phyloP scores from a whole-genome alignment of 1,140 invertebrate genomes.

The Pseudomyrmex sp. region DNA sequence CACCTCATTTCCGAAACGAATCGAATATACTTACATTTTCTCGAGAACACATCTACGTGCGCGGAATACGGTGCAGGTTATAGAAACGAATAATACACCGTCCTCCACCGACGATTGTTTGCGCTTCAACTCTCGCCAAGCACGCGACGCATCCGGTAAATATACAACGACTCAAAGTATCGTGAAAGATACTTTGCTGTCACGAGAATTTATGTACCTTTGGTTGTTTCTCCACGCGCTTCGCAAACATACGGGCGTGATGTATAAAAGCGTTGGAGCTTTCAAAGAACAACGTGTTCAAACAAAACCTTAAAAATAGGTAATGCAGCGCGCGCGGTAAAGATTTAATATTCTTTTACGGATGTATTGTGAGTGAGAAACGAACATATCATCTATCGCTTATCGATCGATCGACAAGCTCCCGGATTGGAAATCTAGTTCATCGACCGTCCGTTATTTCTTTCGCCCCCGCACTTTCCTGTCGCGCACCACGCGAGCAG shows the following conservation, averaged over 20 bases:
- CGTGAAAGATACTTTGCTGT: background rate
- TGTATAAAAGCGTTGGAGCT: background rate
- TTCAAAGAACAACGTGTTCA: no score
- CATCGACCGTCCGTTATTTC: background rate
- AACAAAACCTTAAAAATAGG: no score
- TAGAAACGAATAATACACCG: background rate
- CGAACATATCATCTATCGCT: background rate
- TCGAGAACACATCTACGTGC: slow-evolving; percentile 14
- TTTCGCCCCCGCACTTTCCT: background rate
- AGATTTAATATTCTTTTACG: no score
- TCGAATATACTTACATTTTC: background rate
- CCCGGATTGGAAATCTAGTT: background rate
- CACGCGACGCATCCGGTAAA: slow-evolving; percentile 6
- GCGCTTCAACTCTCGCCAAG: background rate
- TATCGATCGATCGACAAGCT: background rate
- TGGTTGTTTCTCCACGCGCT: background rate
- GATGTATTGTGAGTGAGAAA: background rate
- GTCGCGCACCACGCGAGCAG: background rate
- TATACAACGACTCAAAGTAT: slow-evolving; percentile 15
- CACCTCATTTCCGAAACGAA: slow-evolving; percentile 15
- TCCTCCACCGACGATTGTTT: background rate
- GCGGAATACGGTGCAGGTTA: background rate
- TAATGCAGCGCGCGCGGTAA: no score
- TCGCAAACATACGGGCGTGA: background rate
- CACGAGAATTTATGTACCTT: background rate